Evolutionary conservation across 2,113 vertebrate genomes (phyloP), one percentile per base, ranked within the genome.

Genomic region (Gasterosteus nipponicus): DNA sequence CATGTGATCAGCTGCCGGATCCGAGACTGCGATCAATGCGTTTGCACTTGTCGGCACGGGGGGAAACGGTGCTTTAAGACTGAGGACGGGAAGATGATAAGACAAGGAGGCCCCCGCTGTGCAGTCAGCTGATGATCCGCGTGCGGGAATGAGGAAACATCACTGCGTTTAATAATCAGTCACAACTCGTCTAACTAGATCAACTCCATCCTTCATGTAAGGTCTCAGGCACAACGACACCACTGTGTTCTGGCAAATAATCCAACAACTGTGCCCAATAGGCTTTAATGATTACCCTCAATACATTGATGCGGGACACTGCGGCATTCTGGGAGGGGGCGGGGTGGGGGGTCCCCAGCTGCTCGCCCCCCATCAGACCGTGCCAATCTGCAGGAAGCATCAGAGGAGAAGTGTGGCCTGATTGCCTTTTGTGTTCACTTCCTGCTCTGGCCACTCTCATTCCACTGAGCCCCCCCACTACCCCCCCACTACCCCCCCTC

Each of bases 321-420:
- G 71, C 35, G 26, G 78, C 72, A 68, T 77, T 77, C 74, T 16
- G 26, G 69, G 69, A 80, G 72, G 7, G n/a, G 29, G 6, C 5
- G 35, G 35, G 35, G 35, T 4, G 35, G 35, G 35, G 5, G 35
- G 35, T 82, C 84, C 72, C 70, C 70, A 64, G 80, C 72, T 81
- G 85, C 53, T 56, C 69, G 86, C 61, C 81, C 81, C 78, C 64
- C 64, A 90, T 91, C 78, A 41, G 64, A 75, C 41, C 49, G 1
- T 44, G 46, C 73, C 86, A 86, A 76, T 73, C 60, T 84, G 78
- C 64, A 83, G 22, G 38, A 57, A 10, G 51, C 33, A 75, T 86
- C 84, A 78, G 75, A 69, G 56, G 69, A 78, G 38, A 79, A 62
- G 64, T 59, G 51, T 81, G 85, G 71, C 86, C 80, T 69, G 64